A percentile compares a stretch with the other conserved stretches of the same genome.
These are phyloP conservation scores for Psilopsiagon aymara DNA, from an alignment of 2,113 vertebrate genomes.

Conservation along the genomic window DNA sequence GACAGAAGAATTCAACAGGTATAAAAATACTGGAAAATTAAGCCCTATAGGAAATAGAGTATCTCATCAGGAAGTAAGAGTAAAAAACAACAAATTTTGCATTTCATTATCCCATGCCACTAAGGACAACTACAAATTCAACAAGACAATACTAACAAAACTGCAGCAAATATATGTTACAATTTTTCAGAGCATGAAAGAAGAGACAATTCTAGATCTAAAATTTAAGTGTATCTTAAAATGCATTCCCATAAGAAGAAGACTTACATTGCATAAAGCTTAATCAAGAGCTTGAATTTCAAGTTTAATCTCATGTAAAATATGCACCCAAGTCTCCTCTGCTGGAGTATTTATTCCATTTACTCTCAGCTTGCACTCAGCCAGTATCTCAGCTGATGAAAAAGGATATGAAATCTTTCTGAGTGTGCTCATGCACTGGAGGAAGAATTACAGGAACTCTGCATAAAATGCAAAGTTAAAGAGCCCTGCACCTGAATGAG, in stretches of 20 bases:
- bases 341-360: not conserved
- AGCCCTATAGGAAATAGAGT: not conserved
- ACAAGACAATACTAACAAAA: not conserved
- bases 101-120: not conserved
- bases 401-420: not conserved
- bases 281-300: not conserved
- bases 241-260: not conserved
- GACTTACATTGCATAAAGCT: not conserved
- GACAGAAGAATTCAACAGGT: not conserved
- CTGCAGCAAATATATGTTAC: not conserved
- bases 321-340: not conserved
- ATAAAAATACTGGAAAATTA: not conserved
- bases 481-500: not conserved
- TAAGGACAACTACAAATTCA: not conserved
- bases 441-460: not conserved
- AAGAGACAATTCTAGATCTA: not conserved
- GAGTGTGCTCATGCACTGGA: not conserved
- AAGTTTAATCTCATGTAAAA: not conserved
- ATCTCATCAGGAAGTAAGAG: not conserved
- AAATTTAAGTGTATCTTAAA: not conserved
- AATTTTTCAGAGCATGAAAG: not conserved
- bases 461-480: not conserved
- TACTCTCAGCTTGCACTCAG: not conserved
- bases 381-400: not conserved
- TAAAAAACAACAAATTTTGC: not conserved